Evolutionary conservation across 2,888 invertebrate species (phyloP).

Genomic region (Synergus itoensis): DNA sequence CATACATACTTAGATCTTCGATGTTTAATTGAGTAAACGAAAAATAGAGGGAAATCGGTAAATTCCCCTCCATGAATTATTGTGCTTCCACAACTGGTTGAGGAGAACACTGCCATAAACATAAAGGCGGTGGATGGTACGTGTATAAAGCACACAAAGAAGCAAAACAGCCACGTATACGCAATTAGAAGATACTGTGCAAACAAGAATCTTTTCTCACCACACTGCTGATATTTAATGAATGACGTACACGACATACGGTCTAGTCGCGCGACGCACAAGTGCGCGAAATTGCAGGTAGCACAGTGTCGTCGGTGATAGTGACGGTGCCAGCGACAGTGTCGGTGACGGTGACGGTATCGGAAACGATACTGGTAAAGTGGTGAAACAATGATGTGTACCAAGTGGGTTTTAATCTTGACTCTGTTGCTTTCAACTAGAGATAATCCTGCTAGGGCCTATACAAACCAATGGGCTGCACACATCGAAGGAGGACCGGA

Average conservation of each 20-base stretch:
- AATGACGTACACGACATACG: constrained; percentile 53
- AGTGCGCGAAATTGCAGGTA: constrained; percentile 17
- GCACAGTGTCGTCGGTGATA: constrained; percentile 34
- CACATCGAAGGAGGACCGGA: constrained; percentile 80
- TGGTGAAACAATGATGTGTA: constrained; percentile 65
- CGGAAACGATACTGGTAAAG: constrained; percentile 50
- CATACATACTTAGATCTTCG: background rate
- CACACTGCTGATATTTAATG: constrained; percentile 53
- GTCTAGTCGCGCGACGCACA: constrained; percentile 51
- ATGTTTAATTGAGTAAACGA: background rate
- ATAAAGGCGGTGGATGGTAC: background rate
- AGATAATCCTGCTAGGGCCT: constrained; percentile 69
- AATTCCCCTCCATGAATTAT: background rate
- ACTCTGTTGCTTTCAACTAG: constrained; percentile 62
- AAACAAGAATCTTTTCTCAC: background rate
- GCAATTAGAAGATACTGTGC: background rate
- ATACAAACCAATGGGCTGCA: constrained; percentile 83
- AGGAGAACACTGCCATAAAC: background rate
- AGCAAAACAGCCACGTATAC: background rate
- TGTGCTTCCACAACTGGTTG: background rate
- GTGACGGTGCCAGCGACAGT: constrained; percentile 36
- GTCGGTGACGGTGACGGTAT: constrained; percentile 56
- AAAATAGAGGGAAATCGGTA: background rate
- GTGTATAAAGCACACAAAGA: background rate
- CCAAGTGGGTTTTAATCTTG: constrained; percentile 68